Base-by-base conservation (phyloP, 2,888 invertebrate genomes). In the Lamellibrachia columna region DNA sequence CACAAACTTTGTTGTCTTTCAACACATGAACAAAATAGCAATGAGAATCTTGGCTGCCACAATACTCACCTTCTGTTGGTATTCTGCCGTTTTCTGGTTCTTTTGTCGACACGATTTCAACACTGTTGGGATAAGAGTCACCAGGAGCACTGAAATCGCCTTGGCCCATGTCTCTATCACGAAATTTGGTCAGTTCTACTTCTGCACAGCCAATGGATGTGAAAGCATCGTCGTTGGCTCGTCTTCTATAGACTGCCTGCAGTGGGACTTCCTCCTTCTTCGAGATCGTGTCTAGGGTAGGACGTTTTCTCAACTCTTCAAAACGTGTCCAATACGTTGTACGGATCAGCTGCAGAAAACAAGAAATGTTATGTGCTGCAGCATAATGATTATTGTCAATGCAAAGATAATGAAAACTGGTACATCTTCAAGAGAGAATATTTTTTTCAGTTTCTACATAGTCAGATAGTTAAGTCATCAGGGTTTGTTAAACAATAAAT, bases 321-420 rank as follows among this genome's bases (percentile, higher is more conserved):
- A 93, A 94, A 60, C 96, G 94, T 7, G 96, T 96, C 95, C 95
- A 96, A 93, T 94, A 96, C 4, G 96, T 96, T 8, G 95, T 95
- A 60, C 96, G 93, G 91, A 95, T 94, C 15, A 95, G 92, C 96
- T 96, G 93, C 11, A 75, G 75, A 75, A 75, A 75, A 75, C 22
- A 75, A 15, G 0, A n/a, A 22, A 40, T 40, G 40, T 40, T 40
- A 40, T 75, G 75, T 6, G 15, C 15, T 22, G 15, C 11, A 15
- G 75, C 6, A 22, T 6, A 15, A 3, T 22, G 15, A 11, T 22
- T 15, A 75, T 22, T 15, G 15, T 75, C 22, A 15, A 6, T 75
- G 75, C 75, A 75, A 6, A 6, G 22, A 75, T 15, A 75, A 75
- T 75, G 75, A 75, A 75, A 75, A 75, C 22, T 11, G 15, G 75